Conservation (phyloP, 2,797 vertebrate genomes). For the Pseudomugil tenellus region DNA sequence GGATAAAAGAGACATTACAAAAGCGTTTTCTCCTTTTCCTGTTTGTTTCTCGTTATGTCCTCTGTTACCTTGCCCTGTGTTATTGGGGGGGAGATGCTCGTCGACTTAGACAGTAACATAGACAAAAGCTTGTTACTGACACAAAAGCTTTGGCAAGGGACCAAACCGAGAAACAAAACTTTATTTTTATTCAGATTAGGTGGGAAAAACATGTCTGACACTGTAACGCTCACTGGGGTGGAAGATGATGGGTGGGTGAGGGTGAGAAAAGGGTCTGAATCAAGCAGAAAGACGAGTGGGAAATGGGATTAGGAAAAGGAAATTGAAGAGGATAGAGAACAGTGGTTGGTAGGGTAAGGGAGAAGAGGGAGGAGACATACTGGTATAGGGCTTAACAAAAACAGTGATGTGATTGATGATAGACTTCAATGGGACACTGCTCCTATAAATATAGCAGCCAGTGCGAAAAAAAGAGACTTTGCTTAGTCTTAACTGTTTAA, state of each 20-base stretch:
- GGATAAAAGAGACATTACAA: slow-evolving; percentile 37
- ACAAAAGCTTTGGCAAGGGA: slow-evolving; percentile 70
- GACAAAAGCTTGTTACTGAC: slow-evolving; percentile 67
- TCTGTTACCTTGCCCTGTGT: slow-evolving; percentile 18
- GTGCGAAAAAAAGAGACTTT: slow-evolving; percentile 12
- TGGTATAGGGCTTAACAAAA: slow-evolving; percentile 71
- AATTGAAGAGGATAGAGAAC: slow-evolving; percentile 52
- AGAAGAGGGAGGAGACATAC: slow-evolving; percentile 72
- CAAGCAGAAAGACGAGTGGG: slow-evolving; percentile 44
- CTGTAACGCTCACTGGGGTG: slow-evolving; percentile 49
- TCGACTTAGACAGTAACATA: slow-evolving; percentile 64
- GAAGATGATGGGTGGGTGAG: slow-evolving; percentile 17
- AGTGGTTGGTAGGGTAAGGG: slow-evolving; percentile 19
- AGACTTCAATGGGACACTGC: slow-evolving; percentile 34
- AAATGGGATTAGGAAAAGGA: slow-evolving; percentile 69
- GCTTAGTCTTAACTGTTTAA: slow-evolving; percentile 43
- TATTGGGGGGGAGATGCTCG: slow-evolving; percentile 21
- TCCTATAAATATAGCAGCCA: slow-evolving; percentile 51
- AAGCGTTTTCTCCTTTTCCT: slow-evolving; percentile 38
- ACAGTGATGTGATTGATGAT: slow-evolving; percentile 64
- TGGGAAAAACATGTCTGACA: slow-evolving; percentile 54
- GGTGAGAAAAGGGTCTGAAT: slow-evolving; percentile 11
- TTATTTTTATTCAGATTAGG: slow-evolving; percentile 62
- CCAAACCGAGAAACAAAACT: slow-evolving; percentile 70
- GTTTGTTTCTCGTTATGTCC: slow-evolving; percentile 36